These are phyloP conservation scores for Rhorus exstirpatorius DNA, from an alignment of 2,888 invertebrate species.

Conservation along the genomic window DNA sequence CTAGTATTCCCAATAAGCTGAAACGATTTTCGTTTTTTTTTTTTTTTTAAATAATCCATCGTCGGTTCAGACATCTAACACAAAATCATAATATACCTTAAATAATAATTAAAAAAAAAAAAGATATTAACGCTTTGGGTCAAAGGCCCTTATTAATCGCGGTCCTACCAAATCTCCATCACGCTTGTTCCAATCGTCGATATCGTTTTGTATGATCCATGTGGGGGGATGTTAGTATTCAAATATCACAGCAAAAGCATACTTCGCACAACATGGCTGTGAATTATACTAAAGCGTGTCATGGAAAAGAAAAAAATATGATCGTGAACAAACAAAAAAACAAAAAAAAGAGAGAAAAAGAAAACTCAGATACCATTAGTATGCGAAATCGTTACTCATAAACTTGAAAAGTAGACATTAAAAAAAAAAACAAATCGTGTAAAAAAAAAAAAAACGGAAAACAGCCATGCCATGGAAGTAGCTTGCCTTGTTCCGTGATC, in stretches of 20 bases:
- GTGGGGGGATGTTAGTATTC: conserved; percentile 73
- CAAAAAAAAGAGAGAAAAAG: conserved; percentile 68
- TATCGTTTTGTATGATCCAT: conserved; percentile 3
- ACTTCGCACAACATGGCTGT: conserved; percentile 86
- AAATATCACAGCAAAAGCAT: conserved; percentile 83
- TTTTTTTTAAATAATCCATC: no score
- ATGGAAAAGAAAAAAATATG: conserved; percentile 53
- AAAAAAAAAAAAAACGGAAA: conserved; percentile 74
- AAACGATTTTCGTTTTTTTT: no score
- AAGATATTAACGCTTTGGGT: background rate
- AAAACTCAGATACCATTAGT: conserved; percentile 79
- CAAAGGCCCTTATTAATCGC: conserved; percentile 37
- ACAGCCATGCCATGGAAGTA: conserved; percentile 86
- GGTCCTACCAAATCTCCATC: conserved; percentile 48
- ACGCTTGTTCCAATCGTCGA: conserved; percentile 31
- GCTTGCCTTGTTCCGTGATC: conserved; percentile 84
- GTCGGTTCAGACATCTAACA: no score
- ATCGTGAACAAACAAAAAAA: conserved; percentile 18
- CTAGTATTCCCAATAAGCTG: no score
- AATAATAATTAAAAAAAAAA: background rate
- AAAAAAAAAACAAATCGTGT: no score
- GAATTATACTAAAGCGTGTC: conserved; percentile 73
- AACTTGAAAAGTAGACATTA: no score
- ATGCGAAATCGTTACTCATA: conserved; percentile 70
- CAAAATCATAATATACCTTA: no score